Percentiles rank a stretch among this genome's conserved stretches.
phyloP scores from a whole-genome alignment of 2,113 vertebrate genomes.

The Hoplias malabaricus region DNA sequence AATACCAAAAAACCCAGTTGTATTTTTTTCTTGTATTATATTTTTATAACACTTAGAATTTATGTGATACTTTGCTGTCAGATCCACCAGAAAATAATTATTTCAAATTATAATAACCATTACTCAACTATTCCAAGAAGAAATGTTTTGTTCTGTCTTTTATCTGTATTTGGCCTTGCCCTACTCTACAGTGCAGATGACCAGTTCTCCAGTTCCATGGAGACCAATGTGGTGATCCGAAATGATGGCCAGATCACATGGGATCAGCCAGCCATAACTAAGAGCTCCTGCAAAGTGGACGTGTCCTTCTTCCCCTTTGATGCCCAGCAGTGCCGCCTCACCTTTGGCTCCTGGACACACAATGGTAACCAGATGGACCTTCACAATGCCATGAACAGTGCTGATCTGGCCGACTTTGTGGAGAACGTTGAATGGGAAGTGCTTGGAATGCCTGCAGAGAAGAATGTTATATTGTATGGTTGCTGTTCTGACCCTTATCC shows the following conservation, averaged over 20 bases:
- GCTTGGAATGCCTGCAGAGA: constrained; percentile 84
- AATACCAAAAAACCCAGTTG: too few species aligned
- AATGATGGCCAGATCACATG: constrained; percentile 81
- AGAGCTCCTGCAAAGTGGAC: constrained; percentile 90
- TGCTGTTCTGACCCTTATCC: constrained; percentile 93
- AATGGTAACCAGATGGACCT: constrained; percentile 89
- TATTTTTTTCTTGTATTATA: too few species aligned
- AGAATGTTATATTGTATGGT: constrained; percentile 83
- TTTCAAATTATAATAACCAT: too few species aligned
- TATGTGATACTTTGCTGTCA: too few species aligned
- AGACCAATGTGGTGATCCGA: constrained; percentile 87
- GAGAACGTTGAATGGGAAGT: constrained; percentile 88
- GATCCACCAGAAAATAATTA: too few species aligned
- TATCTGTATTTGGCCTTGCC: background rate
- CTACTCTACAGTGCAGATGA: constrained; percentile 76
- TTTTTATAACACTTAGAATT: too few species aligned
- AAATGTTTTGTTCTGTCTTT: background rate
- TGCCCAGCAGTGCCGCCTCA: constrained; percentile 82
- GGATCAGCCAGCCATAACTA: constrained; percentile 90
- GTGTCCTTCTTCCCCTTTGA: constrained; percentile 92
- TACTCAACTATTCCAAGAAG: too few species aligned
- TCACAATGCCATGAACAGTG: constrained; percentile 68
- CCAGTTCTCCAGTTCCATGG: constrained; percentile 79
- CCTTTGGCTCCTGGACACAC: constrained; percentile 93
- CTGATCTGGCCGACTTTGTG: constrained; percentile 84